Percentiles rank a stretch among this genome's conserved stretches.
These are phyloP conservation scores for Agraylea sexmaculata DNA, from an alignment of 1,140 invertebrate genomes.

Conservation along the genomic window DNA sequence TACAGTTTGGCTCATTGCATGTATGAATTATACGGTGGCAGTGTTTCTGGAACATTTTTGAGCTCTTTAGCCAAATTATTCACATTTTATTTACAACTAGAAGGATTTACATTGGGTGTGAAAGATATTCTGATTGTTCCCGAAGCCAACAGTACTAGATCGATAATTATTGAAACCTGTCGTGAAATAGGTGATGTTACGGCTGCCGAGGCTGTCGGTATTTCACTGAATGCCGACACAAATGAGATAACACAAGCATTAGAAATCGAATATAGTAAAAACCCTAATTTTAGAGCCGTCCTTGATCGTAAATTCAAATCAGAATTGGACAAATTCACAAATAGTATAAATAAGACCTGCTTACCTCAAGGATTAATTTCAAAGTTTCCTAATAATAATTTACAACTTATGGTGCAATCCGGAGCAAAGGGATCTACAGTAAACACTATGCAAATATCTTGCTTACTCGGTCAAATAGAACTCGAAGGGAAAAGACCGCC, in stretches of 20 bases:
- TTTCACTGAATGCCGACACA: slow-evolving; percentile 44
- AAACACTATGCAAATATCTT: slow-evolving; percentile 96
- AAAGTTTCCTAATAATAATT: slow-evolving; percentile 88
- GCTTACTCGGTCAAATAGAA: slow-evolving; percentile 93
- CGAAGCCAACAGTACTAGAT: slow-evolving; percentile 59
- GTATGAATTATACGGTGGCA: slow-evolving; percentile 90
- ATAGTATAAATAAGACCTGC: slow-evolving; percentile 79
- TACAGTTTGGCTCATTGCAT: slow-evolving; percentile 89
- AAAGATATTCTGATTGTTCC: slow-evolving; percentile 80
- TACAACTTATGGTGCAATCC: slow-evolving; percentile 95
- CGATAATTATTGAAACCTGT: slow-evolving; percentile 56
- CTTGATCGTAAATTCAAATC: slow-evolving; percentile 80
- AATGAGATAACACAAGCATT: slow-evolving; percentile 52
- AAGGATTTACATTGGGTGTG: slow-evolving; percentile 91
- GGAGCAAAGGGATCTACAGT: slow-evolving; percentile 96
- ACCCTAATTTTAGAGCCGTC: slow-evolving; percentile 64
- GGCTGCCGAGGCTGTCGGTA: slow-evolving; percentile 58
- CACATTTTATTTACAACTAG: slow-evolving; percentile 76
- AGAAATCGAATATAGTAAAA: slow-evolving; percentile 56
- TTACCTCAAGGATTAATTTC: slow-evolving; percentile 71
- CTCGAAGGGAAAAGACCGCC: slow-evolving; percentile 95
- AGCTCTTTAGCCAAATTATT: slow-evolving; percentile 88
- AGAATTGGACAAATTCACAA: slow-evolving; percentile 70
- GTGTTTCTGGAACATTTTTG: slow-evolving; percentile 66
- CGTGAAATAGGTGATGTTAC: slow-evolving; percentile 51